Conservation (phyloP, 2,888 invertebrate species). For the Cheilosia variabilis region DNA sequence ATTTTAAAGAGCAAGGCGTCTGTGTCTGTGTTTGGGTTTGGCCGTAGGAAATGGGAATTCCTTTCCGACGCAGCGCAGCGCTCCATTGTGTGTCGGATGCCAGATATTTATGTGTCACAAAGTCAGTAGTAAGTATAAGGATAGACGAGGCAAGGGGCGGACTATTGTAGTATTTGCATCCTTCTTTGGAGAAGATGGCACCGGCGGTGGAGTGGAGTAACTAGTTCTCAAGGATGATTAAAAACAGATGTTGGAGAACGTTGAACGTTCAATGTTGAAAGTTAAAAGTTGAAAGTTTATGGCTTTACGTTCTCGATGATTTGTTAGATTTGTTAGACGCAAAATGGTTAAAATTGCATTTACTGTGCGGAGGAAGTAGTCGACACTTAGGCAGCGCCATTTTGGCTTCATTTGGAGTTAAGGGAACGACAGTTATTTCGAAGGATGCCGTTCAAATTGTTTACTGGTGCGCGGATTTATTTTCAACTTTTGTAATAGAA, state of each 20-base stretch:
- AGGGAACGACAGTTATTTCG: not conserved
- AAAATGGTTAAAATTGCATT: constrained; percentile 67
- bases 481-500: not conserved
- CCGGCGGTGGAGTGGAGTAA: constrained; percentile 33
- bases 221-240: constrained; percentile 68
- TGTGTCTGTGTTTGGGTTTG: not conserved
- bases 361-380: not conserved
- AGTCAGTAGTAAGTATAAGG: constrained; percentile 79
- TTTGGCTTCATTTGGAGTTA: constrained; percentile 44
- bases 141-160: constrained; percentile 7
- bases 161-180: constrained; percentile 45
- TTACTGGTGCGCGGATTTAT: not conserved
- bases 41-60: constrained; percentile 39
- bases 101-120: constrained; percentile 82
- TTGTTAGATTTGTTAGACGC: constrained; percentile 68
- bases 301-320: constrained; percentile 66
- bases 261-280: constrained; percentile 66
- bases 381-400: not conserved
- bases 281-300: constrained; percentile 74
- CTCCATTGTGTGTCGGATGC: constrained; percentile 66
- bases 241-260: constrained; percentile 73
- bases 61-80: constrained; percentile 59
- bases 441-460: not conserved
- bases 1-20: constrained; percentile 60
- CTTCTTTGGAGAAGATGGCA: not conserved